Evolutionary conservation across 2,888 invertebrate genomes (phyloP).

Genomic region (Tineola bisselliella): DNA sequence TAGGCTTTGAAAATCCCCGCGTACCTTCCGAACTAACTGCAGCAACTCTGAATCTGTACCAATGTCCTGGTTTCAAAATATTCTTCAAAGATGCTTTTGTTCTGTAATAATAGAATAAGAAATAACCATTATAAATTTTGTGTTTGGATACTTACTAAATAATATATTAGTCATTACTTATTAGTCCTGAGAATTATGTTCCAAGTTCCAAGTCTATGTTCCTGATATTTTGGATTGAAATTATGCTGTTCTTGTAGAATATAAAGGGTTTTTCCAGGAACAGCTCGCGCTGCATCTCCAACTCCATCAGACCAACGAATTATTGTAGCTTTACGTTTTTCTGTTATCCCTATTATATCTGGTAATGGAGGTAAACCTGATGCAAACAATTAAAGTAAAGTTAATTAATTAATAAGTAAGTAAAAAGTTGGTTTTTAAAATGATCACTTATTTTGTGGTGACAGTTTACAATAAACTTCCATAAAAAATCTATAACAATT

Average conservation of each 20-base stretch:
- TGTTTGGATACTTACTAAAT: too few species aligned
- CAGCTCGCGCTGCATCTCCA: constrained; percentile 49
- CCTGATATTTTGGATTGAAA: constrained; percentile 72
- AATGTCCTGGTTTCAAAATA: constrained; percentile 73
- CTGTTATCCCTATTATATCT: constrained; percentile 66
- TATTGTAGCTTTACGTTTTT: constrained; percentile 58
- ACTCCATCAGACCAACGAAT: constrained; percentile 57
- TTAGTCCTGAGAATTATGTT: constrained; percentile 61
- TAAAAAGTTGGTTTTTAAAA: background rate
- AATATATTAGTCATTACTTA: constrained; percentile 40
- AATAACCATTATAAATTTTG: background rate
- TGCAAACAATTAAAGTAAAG: too few species aligned
- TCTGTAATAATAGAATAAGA: constrained; percentile 28
- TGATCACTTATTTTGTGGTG: too few species aligned
- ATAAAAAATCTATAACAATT: too few species aligned
- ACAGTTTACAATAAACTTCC: too few species aligned
- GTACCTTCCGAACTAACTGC: constrained; percentile 78
- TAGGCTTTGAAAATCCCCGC: constrained; percentile 73
- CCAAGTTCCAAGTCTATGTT: constrained; percentile 74
- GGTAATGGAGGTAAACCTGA: constrained; percentile 72
- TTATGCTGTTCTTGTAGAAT: constrained; percentile 77
- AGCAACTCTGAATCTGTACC: constrained; percentile 83
- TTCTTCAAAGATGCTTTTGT: constrained; percentile 63
- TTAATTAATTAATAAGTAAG: constrained; percentile 15
- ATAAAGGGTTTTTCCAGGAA: constrained; percentile 58